Base-by-base conservation (phyloP, 2,797 vertebrate genomes). In the Rallus crepitans region DNA sequence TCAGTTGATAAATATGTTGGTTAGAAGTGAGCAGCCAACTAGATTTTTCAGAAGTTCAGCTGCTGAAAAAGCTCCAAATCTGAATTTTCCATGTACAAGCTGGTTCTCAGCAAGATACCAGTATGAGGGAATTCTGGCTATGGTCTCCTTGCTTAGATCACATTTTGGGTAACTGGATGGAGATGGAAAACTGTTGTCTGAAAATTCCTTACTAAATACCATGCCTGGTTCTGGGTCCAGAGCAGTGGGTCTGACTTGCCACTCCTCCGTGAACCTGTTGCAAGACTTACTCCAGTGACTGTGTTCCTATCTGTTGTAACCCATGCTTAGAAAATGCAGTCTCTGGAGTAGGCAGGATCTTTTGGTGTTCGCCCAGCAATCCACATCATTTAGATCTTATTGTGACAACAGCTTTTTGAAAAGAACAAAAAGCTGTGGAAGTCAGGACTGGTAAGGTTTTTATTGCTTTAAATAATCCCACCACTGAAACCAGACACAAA, bases 261-360 rank as follows among this genome's bases (percentile, higher is more conserved):
- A 4, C 17, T 15, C 50, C 23, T 6, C 42, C 30, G 24, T 18
- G n/a, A 81, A 21, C 31, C 42, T 11, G 5, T 7, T 7, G 20
- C 31, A 15, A 39, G 53, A 21, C 33, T 53, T 27, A 9, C 2
- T 42, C 23, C 2, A 70, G 25, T 5, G 37, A 6, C 52, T 2
- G 16, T 21, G 39, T 7, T 60, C 33, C 69, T 14, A 27, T 8
- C 24, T 69, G 27, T 3, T 48, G 33, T 30, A 57, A 53, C 23
- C 30, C 5, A 7, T 3, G 1, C 27, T 23, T 15, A 27, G 37
- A 6, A 56, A 39, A 55, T 0, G 5, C 4, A 0, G 35, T 9
- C 40, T 11, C 39, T 14, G 55, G 35, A 53, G 42, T 6, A 47
- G 53, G 42, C 31, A 28, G 24, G 4, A 33, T 11, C 33, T 47